Percentiles rank a stretch among this genome's conserved stretches.
phyloP scores from a whole-genome alignment of 2,113 vertebrate genomes.

The Planiliza haematocheilus region DNA sequence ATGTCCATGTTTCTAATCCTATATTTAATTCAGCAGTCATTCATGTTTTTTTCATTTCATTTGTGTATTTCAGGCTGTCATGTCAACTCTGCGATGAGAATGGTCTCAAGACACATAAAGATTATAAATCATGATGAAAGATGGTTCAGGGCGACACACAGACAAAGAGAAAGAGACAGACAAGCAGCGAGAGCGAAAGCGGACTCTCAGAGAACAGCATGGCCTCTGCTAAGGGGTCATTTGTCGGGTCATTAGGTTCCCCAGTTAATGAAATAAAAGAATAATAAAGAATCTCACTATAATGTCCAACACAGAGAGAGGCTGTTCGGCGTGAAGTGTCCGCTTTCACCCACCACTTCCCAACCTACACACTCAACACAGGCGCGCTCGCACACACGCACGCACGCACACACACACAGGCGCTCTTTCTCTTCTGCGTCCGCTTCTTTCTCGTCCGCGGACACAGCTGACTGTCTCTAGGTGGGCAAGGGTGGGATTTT shows the following conservation, averaged over 20 bases:
- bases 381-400: conserved; percentile 9
- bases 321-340: conserved; percentile 57
- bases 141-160: not conserved
- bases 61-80: not conserved
- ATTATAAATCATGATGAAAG: not conserved
- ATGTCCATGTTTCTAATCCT: not conserved
- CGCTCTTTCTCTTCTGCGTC: conserved; percentile 14
- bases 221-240: conserved; percentile 53
- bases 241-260: conserved; percentile 69
- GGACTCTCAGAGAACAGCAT: conserved; percentile 29
- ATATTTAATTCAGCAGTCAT: not conserved
- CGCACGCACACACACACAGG: conserved; percentile 1
- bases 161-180: conserved; percentile 27
- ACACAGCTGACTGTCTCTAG: conserved; percentile 66
- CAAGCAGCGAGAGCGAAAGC: conserved; percentile 12
- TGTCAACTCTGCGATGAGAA: conserved; percentile 7
- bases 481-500: conserved; percentile 79
- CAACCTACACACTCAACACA: conserved; percentile 35
- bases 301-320: conserved; percentile 59
- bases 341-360: conserved; percentile 53
- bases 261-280: conserved; percentile 73
- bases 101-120: not conserved
- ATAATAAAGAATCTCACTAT: conserved; percentile 66
- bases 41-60: not conserved
- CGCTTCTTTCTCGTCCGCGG: conserved; percentile 9